These are phyloP conservation scores for Meghimatium bilineatum DNA, from an alignment of 2,888 invertebrate species.

Conservation along the genomic window DNA sequence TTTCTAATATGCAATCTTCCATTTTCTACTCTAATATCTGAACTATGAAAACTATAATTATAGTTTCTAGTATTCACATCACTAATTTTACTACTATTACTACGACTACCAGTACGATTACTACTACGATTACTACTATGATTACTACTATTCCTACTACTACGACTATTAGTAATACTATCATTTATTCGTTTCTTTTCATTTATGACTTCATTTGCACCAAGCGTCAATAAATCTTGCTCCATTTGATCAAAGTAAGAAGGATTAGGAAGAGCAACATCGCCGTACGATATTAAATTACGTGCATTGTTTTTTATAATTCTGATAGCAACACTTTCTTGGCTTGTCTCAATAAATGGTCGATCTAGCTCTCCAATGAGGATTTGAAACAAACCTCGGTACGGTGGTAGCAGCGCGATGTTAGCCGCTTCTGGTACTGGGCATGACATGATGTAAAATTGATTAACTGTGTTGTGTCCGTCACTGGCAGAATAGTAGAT, in stretches of 20 bases:
- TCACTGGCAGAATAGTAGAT: conserved; percentile 49
- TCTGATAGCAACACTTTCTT: conserved; percentile 13
- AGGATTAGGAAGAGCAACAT: neutral
- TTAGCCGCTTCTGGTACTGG: conserved; percentile 34
- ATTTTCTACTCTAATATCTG: neutral
- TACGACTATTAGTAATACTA: neutral
- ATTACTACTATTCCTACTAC: neutral
- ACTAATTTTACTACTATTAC: neutral
- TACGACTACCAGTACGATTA: neutral
- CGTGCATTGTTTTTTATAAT: conserved; percentile 21
- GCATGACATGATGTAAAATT: conserved; percentile 48
- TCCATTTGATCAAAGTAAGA: conserved; percentile 21
- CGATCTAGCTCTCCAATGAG: conserved; percentile 7
- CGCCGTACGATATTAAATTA: neutral
- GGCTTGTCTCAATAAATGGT: conserved; percentile 16
- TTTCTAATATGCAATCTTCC: neutral
- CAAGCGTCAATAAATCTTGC: conserved; percentile 13
- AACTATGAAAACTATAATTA: neutral
- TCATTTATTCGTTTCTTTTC: neutral
- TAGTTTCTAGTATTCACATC: neutral
- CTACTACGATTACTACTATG: neutral
- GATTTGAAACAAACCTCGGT: conserved; percentile 15
- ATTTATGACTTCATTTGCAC: neutral
- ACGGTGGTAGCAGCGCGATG: neutral
- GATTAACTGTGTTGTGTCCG: conserved; percentile 34